phyloP scores from a whole-genome alignment of 2,888 invertebrate genomes.

The Scrobipalpa costella region DNA sequence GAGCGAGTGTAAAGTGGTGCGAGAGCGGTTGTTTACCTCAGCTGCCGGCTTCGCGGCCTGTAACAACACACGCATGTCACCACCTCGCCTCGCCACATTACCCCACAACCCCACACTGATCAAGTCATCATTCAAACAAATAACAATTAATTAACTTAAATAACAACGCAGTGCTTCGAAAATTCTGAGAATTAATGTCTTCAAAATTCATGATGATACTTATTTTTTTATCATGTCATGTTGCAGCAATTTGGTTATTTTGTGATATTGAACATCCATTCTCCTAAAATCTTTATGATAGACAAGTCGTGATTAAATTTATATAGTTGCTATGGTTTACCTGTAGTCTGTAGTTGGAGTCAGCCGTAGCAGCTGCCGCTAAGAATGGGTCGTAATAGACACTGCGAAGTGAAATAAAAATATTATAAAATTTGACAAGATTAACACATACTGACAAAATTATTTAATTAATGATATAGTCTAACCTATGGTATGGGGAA shows the following conservation, averaged over 20 bases:
- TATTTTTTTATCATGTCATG: neutral
- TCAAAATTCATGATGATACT: neutral
- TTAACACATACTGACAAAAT: neutral
- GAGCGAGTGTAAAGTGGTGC: conserved; percentile 52
- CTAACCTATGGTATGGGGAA: neutral
- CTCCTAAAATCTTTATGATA: neutral
- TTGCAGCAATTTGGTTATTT: neutral
- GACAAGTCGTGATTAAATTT: neutral
- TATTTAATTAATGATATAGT: neutral
- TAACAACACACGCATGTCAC: conserved; percentile 81
- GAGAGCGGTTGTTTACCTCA: conserved; percentile 80
- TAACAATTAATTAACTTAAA: neutral
- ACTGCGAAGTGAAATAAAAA: conserved; percentile 79
- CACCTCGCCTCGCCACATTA: conserved; percentile 33
- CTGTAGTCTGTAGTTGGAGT: conserved; percentile 95
- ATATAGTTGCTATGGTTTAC: conserved; percentile 73
- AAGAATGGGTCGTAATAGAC: conserved; percentile 98
- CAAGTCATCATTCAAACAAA: neutral
- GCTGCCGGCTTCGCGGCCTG: conserved; percentile 87
- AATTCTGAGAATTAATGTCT: conserved; percentile 2
- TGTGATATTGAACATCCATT: neutral
- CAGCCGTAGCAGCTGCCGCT: conserved; percentile 92
- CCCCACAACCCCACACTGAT: conserved; percentile 23
- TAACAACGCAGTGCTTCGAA: conserved; percentile 1
- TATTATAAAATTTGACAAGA: conserved; percentile 16